Percentiles rank a stretch among this genome's conserved stretches.
These are phyloP conservation scores for Accipiter cooperii DNA, from an alignment of 2,113 vertebrate species.

Conservation along the genomic window DNA sequence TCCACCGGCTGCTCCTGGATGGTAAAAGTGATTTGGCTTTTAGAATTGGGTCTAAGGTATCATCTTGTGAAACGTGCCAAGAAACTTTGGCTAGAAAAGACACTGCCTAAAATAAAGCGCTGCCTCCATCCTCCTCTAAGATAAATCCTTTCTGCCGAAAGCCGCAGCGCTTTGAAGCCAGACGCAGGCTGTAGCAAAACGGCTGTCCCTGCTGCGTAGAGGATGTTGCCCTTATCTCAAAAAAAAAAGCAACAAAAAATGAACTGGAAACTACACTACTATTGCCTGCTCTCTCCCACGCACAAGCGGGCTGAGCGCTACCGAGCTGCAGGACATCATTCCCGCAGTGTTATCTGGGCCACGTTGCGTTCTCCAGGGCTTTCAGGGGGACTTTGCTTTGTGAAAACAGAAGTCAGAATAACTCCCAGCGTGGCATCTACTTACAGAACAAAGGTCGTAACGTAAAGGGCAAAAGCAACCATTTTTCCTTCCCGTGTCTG, in stretches of 20 bases:
- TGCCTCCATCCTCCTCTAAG: not conserved
- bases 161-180: not conserved
- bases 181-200: not conserved
- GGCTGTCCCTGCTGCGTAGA: fast-evolving
- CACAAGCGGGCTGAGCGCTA: not conserved
- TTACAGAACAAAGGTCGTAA: slow-evolving; percentile 27
- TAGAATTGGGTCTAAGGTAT: not conserved
- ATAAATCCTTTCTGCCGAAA: not conserved
- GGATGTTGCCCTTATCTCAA: not conserved
- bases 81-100: not conserved
- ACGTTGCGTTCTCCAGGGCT: not conserved
- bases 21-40: not conserved
- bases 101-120: not conserved
- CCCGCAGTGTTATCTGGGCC: not conserved
- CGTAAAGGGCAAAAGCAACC: not conserved
- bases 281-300: not conserved
- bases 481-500: not conserved
- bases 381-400: not conserved
- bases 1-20: not conserved
- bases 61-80: not conserved
- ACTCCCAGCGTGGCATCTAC: fast-evolving
- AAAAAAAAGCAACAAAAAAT: not conserved
- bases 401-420: not conserved
- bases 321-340: not conserved
- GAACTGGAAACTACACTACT: not conserved